Percentiles rank a stretch among this genome's conserved stretches.
Evolutionary conservation across 2,888 invertebrate species (phyloP).

Genomic region (Scaeva pyrastri): DNA sequence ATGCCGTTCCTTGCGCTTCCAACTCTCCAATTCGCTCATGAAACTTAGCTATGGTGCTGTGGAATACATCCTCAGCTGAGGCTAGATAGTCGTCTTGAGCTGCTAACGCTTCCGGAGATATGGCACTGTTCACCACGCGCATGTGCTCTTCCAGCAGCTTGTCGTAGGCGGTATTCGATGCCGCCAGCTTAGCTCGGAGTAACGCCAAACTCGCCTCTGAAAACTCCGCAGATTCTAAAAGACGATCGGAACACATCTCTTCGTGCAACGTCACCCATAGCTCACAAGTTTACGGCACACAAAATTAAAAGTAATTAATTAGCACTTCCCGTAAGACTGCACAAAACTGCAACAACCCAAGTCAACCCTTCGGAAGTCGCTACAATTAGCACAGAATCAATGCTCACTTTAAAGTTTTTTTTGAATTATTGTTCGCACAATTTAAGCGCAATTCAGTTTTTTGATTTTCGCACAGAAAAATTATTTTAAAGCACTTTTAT

Average conservation of each 20-base stretch:
- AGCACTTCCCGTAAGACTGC: slow-evolving; percentile 19
- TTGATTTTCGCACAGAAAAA: too few species aligned
- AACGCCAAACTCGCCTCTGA: background rate
- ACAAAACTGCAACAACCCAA: slow-evolving; percentile 1
- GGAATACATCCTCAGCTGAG: background rate
- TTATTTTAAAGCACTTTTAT: too few species aligned
- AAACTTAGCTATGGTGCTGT: background rate
- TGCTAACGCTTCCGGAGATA: background rate
- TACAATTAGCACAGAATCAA: background rate
- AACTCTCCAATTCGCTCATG: background rate
- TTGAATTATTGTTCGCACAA: too few species aligned
- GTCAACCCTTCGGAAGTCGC: slow-evolving; percentile 41
- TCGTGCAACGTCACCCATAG: too few species aligned
- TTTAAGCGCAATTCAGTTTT: too few species aligned
- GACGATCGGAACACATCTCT: too few species aligned
- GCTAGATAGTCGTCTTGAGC: background rate
- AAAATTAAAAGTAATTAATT: too few species aligned
- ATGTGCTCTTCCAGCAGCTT: slow-evolving; percentile 22
- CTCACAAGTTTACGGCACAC: background rate
- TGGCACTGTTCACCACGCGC: background rate
- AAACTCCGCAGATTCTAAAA: background rate
- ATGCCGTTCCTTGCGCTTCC: background rate
- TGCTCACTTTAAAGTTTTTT: background rate
- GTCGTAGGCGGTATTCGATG: background rate
- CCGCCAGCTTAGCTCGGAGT: background rate